These are phyloP conservation scores for Parambassis ranga DNA, from an alignment of 2,797 vertebrate genomes.

Conservation along the genomic window DNA sequence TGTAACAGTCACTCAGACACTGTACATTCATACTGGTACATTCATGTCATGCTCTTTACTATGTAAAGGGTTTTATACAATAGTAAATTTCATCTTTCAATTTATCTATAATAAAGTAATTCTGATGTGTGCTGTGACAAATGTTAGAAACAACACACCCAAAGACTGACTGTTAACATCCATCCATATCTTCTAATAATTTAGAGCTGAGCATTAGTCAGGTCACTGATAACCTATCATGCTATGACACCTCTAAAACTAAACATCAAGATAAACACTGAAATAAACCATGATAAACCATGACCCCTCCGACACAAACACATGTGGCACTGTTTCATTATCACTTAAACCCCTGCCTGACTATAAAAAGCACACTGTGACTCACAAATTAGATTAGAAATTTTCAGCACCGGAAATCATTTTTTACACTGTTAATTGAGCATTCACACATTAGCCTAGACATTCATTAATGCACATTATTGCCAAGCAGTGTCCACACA, in stretches of 20 bases:
- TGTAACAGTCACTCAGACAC: too few relatives aligned
- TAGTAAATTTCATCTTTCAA: too few relatives aligned
- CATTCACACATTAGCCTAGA: conserved; percentile 8
- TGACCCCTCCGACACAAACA: not conserved
- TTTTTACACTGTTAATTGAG: not conserved
- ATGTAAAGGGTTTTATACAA: too few relatives aligned
- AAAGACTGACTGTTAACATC: too few relatives aligned
- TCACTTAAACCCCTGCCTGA: conserved; percentile 12
- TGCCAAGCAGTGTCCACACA: not conserved
- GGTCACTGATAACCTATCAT: not conserved
- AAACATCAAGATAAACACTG: not conserved
- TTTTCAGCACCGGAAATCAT: not conserved
- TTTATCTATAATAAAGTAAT: too few relatives aligned
- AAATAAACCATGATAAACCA: conserved; percentile 17
- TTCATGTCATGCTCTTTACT: too few relatives aligned
- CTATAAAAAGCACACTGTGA: conserved; percentile 8
- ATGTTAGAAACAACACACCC: conserved; percentile 11
- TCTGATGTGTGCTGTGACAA: not conserved
- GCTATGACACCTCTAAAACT: not conserved
- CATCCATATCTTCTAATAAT: too few relatives aligned
- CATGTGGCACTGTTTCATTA: conserved; percentile 19
- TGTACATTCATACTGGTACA: too few relatives aligned
- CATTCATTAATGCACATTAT: conserved; percentile 9
- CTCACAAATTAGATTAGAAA: conserved; percentile 5
- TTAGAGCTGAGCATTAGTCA: too few relatives aligned